A percentile compares a stretch with the other conserved stretches of the same genome.
phyloP scores from a whole-genome alignment of 2,113 vertebrate genomes.

The Myotis lucifugus region DNA sequence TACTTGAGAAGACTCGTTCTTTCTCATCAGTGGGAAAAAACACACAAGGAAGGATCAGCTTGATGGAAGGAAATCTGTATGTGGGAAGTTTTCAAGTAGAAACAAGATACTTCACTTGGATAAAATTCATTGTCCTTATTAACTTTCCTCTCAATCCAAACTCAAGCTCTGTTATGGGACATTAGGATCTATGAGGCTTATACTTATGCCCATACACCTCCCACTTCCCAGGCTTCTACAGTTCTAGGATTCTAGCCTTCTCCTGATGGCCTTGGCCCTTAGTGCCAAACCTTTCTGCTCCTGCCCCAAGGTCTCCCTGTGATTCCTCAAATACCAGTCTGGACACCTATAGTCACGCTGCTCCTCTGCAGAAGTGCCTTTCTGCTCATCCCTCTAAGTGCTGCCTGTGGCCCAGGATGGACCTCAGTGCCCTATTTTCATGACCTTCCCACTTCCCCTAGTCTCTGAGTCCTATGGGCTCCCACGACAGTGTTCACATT shows the following conservation, averaged over 20 bases:
- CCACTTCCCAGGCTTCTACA: not conserved
- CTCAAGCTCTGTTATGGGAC: not conserved
- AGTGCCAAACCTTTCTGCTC: not conserved
- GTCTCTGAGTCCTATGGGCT: not conserved
- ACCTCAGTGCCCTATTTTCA: not conserved
- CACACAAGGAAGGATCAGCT: not conserved
- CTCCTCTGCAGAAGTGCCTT: not conserved
- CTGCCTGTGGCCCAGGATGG: not conserved
- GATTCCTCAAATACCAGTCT: not conserved
- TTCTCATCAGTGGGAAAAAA: not conserved
- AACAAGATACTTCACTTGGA: not conserved
- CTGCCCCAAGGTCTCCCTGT: too few relatives aligned
- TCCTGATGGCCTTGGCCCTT: not conserved
- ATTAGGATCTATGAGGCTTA: not conserved
- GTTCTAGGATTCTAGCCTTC: not conserved
- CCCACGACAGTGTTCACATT: not conserved
- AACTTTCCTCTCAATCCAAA: not conserved
- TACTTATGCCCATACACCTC: not conserved
- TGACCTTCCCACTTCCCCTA: not conserved
- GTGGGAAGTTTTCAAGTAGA: slow-evolving; percentile 2
- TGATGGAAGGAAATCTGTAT: not conserved
- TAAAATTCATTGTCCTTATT: not conserved
- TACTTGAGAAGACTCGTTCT: not conserved
- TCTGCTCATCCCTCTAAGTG: not conserved
- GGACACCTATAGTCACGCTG: too few relatives aligned